These are phyloP conservation scores for Toxotes lorentzi DNA, from an alignment of 2,797 vertebrate genomes.

Conservation along the genomic window DNA sequence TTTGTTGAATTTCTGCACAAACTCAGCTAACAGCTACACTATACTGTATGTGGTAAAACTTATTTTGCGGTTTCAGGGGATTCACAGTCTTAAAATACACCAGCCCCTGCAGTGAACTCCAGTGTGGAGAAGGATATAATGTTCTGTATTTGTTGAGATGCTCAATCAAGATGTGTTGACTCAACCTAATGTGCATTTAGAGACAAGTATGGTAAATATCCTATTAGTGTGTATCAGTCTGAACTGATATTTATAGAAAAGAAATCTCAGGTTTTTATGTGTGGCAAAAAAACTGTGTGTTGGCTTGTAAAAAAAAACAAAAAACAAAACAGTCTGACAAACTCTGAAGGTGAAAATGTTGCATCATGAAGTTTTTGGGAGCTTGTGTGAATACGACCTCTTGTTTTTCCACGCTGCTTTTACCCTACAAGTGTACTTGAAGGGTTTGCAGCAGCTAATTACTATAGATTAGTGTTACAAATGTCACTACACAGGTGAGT, in stretches of 20 bases:
- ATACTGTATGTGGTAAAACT: not conserved
- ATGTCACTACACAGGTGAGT: not conserved
- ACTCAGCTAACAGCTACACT: not conserved
- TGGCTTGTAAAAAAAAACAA: no score
- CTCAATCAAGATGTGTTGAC: not conserved
- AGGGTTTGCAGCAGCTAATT: no score
- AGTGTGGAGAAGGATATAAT: not conserved
- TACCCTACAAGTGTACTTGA: not conserved
- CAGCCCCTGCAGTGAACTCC: not conserved
- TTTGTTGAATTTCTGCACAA: constrained; percentile 22
- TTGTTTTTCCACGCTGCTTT: not conserved
- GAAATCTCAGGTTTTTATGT: no score
- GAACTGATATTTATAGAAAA: no score
- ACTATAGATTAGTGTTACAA: not conserved
- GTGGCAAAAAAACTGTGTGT: no score
- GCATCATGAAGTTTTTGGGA: not conserved
- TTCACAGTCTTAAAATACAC: not conserved
- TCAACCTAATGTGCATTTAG: not conserved
- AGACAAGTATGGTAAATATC: not conserved
- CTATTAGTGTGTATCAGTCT: not conserved
- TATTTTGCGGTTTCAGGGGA: not conserved
- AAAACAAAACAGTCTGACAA: no score
- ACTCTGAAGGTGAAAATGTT: not conserved
- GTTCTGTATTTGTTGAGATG: not conserved
- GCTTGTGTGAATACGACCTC: not conserved